phyloP scores from a whole-genome alignment of 2,113 vertebrate species.

The Chrysemys picta region DNA sequence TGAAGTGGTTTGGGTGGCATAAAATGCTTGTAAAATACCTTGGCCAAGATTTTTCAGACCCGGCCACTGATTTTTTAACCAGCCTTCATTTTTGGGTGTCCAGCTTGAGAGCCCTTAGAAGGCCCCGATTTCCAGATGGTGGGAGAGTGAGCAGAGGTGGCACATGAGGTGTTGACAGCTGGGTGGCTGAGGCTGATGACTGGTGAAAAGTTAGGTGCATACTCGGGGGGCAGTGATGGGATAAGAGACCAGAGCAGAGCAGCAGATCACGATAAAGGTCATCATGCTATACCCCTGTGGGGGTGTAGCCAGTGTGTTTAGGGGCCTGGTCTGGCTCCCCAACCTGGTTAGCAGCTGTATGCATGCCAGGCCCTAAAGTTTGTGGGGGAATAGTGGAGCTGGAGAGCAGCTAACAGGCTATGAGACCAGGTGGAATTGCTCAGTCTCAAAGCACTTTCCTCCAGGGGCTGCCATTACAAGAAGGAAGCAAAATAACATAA shows the following conservation, averaged over 20 bases:
- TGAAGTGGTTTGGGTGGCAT: neutral
- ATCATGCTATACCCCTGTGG: neutral
- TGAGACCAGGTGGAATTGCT: neutral
- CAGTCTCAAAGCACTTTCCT: neutral
- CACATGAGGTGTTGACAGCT: neutral
- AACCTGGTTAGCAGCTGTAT: neutral
- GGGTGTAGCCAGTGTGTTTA: neutral
- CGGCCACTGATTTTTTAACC: neutral
- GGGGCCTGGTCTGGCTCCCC: neutral
- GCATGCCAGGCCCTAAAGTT: neutral
- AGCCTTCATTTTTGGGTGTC: neutral
- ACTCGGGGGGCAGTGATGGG: neutral
- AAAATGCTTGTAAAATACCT: neutral
- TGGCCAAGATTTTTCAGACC: neutral
- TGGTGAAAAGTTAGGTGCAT: neutral
- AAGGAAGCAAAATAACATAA: neutral
- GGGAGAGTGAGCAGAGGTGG: neutral
- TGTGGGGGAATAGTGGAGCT: rapidly evolving
- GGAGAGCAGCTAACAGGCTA: rapidly evolving
- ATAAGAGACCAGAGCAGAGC: neutral
- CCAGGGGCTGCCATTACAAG: neutral
- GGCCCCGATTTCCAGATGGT: neutral
- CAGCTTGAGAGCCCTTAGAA: neutral
- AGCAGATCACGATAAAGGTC: neutral
- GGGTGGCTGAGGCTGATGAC: neutral